Conservation (phyloP, 2,113 vertebrate genomes). For the Trinectes maculatus region DNA sequence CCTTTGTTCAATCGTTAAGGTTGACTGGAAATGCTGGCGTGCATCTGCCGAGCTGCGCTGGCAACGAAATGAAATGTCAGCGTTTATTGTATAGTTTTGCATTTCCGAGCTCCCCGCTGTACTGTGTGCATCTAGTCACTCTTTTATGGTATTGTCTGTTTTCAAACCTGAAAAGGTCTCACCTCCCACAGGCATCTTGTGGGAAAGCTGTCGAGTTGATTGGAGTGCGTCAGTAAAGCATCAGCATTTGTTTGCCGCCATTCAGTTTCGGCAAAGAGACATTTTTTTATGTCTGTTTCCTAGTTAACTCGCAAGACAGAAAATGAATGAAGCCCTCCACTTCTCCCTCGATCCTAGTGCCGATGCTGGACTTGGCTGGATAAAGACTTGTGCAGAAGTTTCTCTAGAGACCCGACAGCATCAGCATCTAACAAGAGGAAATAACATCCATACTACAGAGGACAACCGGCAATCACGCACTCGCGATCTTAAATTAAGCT, state of each 20-base stretch:
- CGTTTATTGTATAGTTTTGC: not conserved
- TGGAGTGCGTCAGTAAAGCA: slow-evolving; percentile 2
- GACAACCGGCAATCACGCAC: not conserved
- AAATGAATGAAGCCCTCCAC: slow-evolving; percentile 33
- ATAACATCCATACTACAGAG: slow-evolving; percentile 8
- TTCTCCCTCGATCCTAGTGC: slow-evolving; percentile 8
- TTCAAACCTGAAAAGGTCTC: slow-evolving; percentile 16
- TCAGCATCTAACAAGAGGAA: slow-evolving; percentile 11
- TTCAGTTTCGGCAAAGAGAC: slow-evolving; percentile 6
- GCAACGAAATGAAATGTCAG: slow-evolving; percentile 36
- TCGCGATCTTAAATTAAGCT: slow-evolving; percentile 4
- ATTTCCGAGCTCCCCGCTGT: not conserved
- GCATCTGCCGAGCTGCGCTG: slow-evolving; percentile 18
- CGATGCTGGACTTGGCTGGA: slow-evolving; percentile 6
- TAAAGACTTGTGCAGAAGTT: not conserved
- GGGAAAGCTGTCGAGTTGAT: not conserved
- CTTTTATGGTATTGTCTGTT: not conserved
- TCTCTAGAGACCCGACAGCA: slow-evolving; percentile 4
- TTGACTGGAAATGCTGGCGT: not conserved
- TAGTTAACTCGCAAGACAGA: slow-evolving; percentile 11
- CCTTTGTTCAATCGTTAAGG: slow-evolving; percentile 8
- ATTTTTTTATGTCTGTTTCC: not conserved
- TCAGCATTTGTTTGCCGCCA: not conserved
- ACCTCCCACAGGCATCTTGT: not conserved
- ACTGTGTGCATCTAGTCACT: not conserved